Evolutionary conservation across 2,888 invertebrate species (phyloP), one percentile per base, ranked within the genome.

Genomic region (Hyalella azteca): DNA sequence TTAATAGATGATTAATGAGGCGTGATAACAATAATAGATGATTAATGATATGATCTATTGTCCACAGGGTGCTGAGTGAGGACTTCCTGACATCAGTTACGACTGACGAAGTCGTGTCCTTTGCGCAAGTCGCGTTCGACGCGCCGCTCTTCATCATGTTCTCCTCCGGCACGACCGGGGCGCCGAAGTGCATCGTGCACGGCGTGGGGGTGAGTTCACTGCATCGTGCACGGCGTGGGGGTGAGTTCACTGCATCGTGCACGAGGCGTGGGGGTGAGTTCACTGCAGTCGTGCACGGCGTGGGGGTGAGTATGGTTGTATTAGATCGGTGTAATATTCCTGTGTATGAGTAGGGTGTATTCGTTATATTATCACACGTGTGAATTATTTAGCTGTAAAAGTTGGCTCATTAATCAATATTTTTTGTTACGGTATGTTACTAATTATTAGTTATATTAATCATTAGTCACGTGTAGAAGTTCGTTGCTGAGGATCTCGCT

Each of bases 121-220:
- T 89, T 87, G 88, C 88, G 78, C 89, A 90, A 86, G 88, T 91
- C 2, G 88, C 90, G 0, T 91, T 91, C 86, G 88, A 88, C 85
- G 90, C 91, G 86, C 91, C 91, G 0, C 86, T 91, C 41, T 90
- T 89, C 85, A 90, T 91, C 79, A 89, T 90, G 88, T 91, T 90
- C 85, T 89, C 90, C 0, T 90, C 90, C 0, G 91, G 91, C n/a
- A 91, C 91, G 4, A 91, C 91, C 0, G 91, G 91, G 1, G 87
- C 87, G 22, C 91, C 91, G 41, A 91, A 91, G 86, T 90, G 90
- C 85, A 90, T 91, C 87, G 90, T 91, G 9, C 91, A 91, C 85
- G 89, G 90, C 22, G 89, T 88, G 50, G 91, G 91, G 85, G 90
- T 90, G 86, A 87, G 89, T 86, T 36, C n/a, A n/a, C 9, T 7